These are phyloP conservation scores for Fragum whitleyi DNA, from an alignment of 2,888 invertebrate genomes.

Conservation along the genomic window DNA sequence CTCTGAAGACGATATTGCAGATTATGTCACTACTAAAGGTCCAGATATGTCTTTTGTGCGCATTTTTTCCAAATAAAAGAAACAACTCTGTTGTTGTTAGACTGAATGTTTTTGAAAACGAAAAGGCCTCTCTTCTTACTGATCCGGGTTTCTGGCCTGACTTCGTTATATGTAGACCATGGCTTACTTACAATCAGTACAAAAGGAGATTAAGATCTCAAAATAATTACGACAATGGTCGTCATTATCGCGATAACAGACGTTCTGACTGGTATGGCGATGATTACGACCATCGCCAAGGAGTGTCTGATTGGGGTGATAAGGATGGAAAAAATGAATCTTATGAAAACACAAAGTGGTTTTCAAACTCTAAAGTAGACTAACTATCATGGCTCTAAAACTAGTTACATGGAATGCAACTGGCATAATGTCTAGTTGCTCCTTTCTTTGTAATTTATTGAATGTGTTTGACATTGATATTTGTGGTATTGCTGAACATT, in stretches of 20 bases:
- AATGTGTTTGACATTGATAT: slow-evolving; percentile 9
- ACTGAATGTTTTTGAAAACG: slow-evolving; percentile 8
- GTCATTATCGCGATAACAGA: no score
- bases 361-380: background rate
- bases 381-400: background rate
- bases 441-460: slow-evolving; percentile 19
- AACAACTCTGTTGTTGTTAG: background rate
- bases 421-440: slow-evolving; percentile 33
- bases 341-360: background rate
- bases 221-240: background rate
- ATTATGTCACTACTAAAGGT: background rate
- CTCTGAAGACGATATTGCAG: background rate
- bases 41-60: background rate
- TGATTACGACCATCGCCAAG: no score
- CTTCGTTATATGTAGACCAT: background rate
- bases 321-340: background rate
- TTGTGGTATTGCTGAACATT: slow-evolving; percentile 42
- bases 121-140: background rate
- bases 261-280: no score
- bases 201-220: background rate
- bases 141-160: background rate
- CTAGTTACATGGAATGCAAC: slow-evolving; percentile 33
- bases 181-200: background rate
- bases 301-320: background rate
- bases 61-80: background rate